Base-by-base conservation (phyloP, 2,888 invertebrate genomes). In the Ornithoptera alexandrae region DNA sequence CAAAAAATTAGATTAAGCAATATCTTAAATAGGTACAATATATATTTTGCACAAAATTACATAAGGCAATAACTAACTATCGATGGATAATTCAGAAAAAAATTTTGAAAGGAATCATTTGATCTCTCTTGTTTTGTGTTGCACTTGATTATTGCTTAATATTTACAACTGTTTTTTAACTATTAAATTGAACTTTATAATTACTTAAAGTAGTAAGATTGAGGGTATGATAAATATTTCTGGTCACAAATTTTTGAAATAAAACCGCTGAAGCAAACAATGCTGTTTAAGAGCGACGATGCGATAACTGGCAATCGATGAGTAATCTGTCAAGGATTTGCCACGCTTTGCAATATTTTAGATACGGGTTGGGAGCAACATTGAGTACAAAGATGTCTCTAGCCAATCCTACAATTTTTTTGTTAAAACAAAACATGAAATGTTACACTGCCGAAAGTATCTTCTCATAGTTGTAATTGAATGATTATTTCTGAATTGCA, bases 391-490 rank as follows among this genome's bases (percentile, higher is more conserved):
- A n/a, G 18, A 6, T 18, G 36, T 60, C 2, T 22, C 57, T 46
- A 46, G 46, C 2, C 53, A n/a, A 18, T 7, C 4, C 53, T n/a
- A 53, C 0, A 42, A 42, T 12, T 42, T 42, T 42, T 10, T 12
- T 42, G 0, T 3, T 42, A 12, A 1, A 15, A 42, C 3, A 39
- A 42, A 56, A 1, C 7, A 22, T 10, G 8, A 57, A 59, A 65
- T 59, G 24, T 24, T n/a, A 46, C 5, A 65, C 22, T 50, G 22
- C 39, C 8, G 59, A n/a, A 65, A 59, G 59, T 59, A 50, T 59
- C n/a, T 65, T 46, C 46, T 50, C 24, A 22, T 65, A 24, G 65
- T n/a, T 46, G 22, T 65, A 59, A 65, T 65, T 65, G 50, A 59
- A 22, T 42, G 22, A 65, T 58, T 65, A 65, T 22, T 15, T 8